A percentile compares a stretch with the other conserved stretches of the same genome.
Conservation (phyloP, 1,140 invertebrate species). For the Choristoneura fumiferana region DNA sequence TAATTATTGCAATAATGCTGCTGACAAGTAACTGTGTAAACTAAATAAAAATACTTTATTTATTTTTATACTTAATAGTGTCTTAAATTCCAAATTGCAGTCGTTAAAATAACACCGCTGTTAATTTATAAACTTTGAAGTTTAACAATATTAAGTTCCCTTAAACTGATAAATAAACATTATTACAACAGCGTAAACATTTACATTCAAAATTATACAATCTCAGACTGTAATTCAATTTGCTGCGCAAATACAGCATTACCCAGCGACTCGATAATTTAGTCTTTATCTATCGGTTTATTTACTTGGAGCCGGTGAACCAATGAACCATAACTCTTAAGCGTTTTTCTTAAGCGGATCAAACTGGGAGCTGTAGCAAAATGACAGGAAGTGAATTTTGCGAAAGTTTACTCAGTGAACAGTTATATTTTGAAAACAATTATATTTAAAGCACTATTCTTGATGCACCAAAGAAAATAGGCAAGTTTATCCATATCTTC, state of each 20-base stretch:
- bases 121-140: constrained; percentile 5
- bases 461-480: too few relatives aligned
- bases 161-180: constrained; percentile 32
- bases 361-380: constrained; percentile 4
- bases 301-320: constrained; percentile 16
- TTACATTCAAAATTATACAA: constrained; percentile 37
- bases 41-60: too few relatives aligned
- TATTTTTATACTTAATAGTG: too few relatives aligned
- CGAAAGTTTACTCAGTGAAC: too few relatives aligned
- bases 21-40: too few relatives aligned
- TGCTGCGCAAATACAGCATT: constrained; percentile 30
- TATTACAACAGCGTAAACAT: constrained; percentile 32
- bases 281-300: constrained; percentile 31
- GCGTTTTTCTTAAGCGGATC: background rate
- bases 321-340: constrained; percentile 2
- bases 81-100: too few relatives aligned
- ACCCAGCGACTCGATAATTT: constrained; percentile 32
- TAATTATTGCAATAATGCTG: too few relatives aligned
- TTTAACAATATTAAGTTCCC: constrained; percentile 25
- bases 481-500: too few relatives aligned
- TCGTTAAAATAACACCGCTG: background rate
- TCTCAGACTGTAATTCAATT: constrained; percentile 33
- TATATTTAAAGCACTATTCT: too few relatives aligned
- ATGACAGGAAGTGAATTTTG: background rate
- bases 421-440: too few relatives aligned